Base-by-base conservation (phyloP, 2,888 invertebrate genomes). In the Chrysolina americana region DNA sequence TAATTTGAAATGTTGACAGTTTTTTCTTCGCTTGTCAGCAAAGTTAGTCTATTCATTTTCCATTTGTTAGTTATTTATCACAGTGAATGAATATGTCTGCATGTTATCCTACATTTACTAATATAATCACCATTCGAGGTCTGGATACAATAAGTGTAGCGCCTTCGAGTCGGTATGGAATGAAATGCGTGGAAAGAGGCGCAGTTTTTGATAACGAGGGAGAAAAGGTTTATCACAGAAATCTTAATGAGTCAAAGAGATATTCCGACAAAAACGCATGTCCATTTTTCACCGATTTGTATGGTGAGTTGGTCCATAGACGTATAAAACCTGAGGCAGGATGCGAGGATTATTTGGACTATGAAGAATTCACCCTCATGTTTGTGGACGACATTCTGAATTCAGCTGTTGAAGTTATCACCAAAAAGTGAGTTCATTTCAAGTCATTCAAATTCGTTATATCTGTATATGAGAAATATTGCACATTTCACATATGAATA, bases 381-480 rank as follows among this genome's bases (percentile, higher is more conserved):
- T 65, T 76, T 44, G 68, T 73, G 28, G 73, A 76, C 23, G 70
- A 76, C 28, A 68, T 76, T 21, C 15, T 76, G 41, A 13, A 76
- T 13, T 21, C 63, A n/a, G 76, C 76, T 9, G n/a, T 68, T 15
- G 63, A 70, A 3, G 41, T n/a, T 1, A 23, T 76, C 9, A 10
- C n/a, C 41, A 64, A 23, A n/a, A 70, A 13, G 70, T 70, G 41
- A 68, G 66, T 68, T 15, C n/a, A 28, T 5, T 6, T 59, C 5
- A 23, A 59, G 15, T 28, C 4, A 28, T 53, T 48, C 2, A 15
- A 17, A 48, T n/a, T n/a, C n/a, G n/a, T n/a, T n/a, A n/a, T n/a
- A n/a, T n/a, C n/a, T n/a, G n/a, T n/a, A n/a, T n/a, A n/a, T n/a
- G n/a, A n/a, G n/a, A n/a, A n/a, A n/a, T n/a, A n/a, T n/a, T n/a